phyloP scores from a whole-genome alignment of 2,797 vertebrate species.

The Pelodytes ibericus region DNA sequence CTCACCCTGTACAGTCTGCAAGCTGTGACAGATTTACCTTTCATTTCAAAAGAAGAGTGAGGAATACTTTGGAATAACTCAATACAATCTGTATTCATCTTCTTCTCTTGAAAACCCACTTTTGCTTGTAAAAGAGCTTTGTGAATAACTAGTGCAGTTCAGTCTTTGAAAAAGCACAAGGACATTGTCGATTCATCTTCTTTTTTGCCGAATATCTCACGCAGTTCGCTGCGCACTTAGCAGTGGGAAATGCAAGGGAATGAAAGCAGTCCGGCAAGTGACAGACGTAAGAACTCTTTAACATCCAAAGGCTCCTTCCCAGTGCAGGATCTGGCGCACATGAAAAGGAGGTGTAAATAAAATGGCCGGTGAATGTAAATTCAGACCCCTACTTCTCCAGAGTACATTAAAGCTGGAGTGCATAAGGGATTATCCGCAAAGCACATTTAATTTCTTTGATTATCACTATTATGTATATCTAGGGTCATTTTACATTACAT shows the following conservation, averaged over 20 bases:
- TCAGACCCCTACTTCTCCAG: not conserved
- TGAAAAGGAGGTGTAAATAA: too few relatives aligned
- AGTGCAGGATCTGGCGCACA: too few relatives aligned
- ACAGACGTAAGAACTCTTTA: not conserved
- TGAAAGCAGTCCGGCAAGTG: not conserved
- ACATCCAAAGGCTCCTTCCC: not conserved
- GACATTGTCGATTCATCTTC: too few relatives aligned
- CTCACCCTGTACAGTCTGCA: not conserved
- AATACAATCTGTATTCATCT: not conserved
- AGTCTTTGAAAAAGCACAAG: too few relatives aligned
- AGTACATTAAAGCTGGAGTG: too few relatives aligned
- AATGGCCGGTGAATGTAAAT: not conserved
- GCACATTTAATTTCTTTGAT: too few relatives aligned
- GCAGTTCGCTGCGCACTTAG: slow-evolving; percentile 6
- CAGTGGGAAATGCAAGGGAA: not conserved
- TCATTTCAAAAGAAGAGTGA: not conserved
- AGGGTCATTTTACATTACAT: too few relatives aligned
- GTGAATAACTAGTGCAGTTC: too few relatives aligned
- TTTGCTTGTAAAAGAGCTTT: not conserved
- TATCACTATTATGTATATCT: too few relatives aligned
- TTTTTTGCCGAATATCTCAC: too few relatives aligned
- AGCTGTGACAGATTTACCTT: not conserved
- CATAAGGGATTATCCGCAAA: too few relatives aligned
- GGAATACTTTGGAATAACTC: not conserved
- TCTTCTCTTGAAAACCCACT: not conserved